phyloP scores from a whole-genome alignment of 2,797 vertebrate species.

The Chelon auratus region DNA sequence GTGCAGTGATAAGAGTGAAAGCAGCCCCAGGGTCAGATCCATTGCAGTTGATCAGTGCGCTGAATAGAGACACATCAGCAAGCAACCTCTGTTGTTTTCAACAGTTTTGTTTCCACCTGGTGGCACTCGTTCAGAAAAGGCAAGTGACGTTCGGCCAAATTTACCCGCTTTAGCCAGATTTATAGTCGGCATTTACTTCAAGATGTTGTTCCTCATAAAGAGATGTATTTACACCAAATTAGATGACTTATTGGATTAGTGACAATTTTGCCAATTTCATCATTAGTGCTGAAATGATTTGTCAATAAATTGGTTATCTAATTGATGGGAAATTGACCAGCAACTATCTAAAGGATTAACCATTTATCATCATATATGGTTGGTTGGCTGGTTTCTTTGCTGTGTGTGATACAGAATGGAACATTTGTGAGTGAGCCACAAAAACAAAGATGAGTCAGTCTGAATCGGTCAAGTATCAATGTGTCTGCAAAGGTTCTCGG shows the following conservation, averaged over 20 bases:
- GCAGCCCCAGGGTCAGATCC: constrained; percentile 63
- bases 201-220: background rate
- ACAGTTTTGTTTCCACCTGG: constrained; percentile 4
- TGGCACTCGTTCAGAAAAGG: background rate
- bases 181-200: background rate
- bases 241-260: background rate
- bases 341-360: background rate
- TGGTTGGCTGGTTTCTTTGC: background rate
- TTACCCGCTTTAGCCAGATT: background rate
- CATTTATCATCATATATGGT: too few species aligned
- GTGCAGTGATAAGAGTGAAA: constrained; percentile 67
- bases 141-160: background rate
- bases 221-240: background rate
- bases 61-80: constrained; percentile 61
- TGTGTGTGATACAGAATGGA: background rate
- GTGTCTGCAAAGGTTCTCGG: background rate
- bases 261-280: background rate
- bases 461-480: background rate
- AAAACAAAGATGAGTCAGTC: background rate
- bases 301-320: background rate
- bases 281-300: background rate
- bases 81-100: background rate
- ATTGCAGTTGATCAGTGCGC: constrained; percentile 71
- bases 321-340: background rate
- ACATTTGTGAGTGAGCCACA: background rate